These are phyloP conservation scores for Fabriciana adippe DNA, from an alignment of 2,888 invertebrate genomes.

Conservation along the genomic window DNA sequence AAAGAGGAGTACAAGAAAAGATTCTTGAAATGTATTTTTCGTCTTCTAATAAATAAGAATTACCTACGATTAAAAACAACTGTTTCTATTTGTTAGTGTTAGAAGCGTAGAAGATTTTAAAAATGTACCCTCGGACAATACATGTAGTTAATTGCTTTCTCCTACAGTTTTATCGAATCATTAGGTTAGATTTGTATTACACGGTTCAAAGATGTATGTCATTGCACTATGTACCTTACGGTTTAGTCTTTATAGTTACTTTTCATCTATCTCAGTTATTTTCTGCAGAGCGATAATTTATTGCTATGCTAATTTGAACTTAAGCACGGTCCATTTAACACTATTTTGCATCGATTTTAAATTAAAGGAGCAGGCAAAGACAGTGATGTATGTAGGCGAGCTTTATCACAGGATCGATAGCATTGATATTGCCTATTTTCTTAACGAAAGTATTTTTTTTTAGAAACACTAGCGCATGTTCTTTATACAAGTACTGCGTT, in stretches of 20 bases:
- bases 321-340: background rate
- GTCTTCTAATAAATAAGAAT: background rate
- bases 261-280: background rate
- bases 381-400: conserved; percentile 24
- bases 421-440: conserved; percentile 30
- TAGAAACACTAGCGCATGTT: conserved; percentile 9
- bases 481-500: conserved; percentile 13
- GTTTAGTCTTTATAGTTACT: background rate
- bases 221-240: conserved; percentile 6
- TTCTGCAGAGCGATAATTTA: conserved; percentile 24
- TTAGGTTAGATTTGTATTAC: conserved; percentile 35
- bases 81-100: background rate
- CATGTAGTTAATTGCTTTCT: conserved; percentile 32
- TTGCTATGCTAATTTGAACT: conserved; percentile 24
- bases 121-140: conserved; percentile 30
- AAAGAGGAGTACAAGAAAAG: background rate
- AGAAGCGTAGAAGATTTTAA: conserved; percentile 19
- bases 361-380: background rate
- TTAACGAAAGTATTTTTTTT: conserved; percentile 16
- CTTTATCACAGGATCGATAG: conserved; percentile 34
- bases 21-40: background rate
- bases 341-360: conserved; percentile 6
- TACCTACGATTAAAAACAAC: conserved; percentile 8
- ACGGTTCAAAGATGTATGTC: conserved; percentile 18
- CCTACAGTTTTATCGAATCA: conserved; percentile 31